These are phyloP conservation scores for Rhyacichthys aspro DNA, from an alignment of 2,797 vertebrate species.

Conservation along the genomic window DNA sequence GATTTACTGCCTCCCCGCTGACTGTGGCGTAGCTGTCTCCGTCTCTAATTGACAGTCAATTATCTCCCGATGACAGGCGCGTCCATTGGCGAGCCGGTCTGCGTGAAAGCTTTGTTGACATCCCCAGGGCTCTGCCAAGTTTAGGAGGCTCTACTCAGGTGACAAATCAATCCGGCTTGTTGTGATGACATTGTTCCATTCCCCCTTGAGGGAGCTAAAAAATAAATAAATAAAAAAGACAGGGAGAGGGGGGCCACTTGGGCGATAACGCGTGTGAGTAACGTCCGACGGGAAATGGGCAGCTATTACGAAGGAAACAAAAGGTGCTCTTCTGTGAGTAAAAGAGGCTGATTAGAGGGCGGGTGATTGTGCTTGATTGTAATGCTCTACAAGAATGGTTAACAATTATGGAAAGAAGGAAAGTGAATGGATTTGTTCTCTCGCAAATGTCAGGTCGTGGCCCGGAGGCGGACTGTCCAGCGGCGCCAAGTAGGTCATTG, in stretches of 20 bases:
- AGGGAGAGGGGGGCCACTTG: slow-evolving; percentile 4
- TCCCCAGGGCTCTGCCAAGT: slow-evolving; percentile 40
- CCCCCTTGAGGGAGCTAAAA: neutral
- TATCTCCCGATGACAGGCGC: slow-evolving; percentile 64
- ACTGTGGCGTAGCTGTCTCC: slow-evolving; percentile 60
- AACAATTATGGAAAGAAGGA: slow-evolving; percentile 15
- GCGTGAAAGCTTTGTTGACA: slow-evolving; percentile 57
- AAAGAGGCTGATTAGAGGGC: slow-evolving; percentile 34
- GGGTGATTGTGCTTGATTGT: slow-evolving; percentile 42
- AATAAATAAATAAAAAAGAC: neutral
- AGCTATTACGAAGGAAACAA: slow-evolving; percentile 4
- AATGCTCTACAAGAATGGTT: slow-evolving; percentile 27
- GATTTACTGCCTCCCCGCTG: slow-evolving; percentile 67
- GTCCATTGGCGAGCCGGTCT: slow-evolving; percentile 41
- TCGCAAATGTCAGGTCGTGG: slow-evolving; percentile 12
- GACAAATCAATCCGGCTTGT: slow-evolving; percentile 63
- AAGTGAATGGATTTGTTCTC: slow-evolving; percentile 16
- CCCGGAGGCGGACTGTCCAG: slow-evolving; percentile 3
- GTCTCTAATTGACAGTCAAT: slow-evolving; percentile 76
- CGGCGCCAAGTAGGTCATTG: neutral
- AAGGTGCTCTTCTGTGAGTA: slow-evolving; percentile 10
- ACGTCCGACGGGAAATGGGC: neutral
- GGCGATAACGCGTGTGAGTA: slow-evolving; percentile 1
- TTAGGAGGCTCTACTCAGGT: slow-evolving; percentile 42
- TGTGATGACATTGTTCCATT: slow-evolving; percentile 12